Percentiles rank a stretch among this genome's conserved stretches.
phyloP scores from a whole-genome alignment of 1,140 invertebrate species.

The Macrosteles quadrilineatus region DNA sequence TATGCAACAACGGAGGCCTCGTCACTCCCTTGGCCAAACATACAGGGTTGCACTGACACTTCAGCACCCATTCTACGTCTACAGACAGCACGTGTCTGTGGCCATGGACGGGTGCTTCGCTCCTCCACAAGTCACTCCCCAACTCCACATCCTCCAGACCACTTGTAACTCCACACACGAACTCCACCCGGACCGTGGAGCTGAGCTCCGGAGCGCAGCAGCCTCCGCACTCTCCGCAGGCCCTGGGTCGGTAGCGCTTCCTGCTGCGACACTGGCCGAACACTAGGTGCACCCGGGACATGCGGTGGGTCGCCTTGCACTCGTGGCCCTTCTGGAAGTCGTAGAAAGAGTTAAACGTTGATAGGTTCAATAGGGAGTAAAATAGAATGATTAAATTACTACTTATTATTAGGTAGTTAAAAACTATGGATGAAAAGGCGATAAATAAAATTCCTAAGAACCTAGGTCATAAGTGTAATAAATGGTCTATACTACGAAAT shows the following conservation, averaged over 20 bases:
- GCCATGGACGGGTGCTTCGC: background rate
- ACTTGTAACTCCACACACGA: slow-evolving; percentile 31
- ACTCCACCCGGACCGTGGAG: slow-evolving; percentile 52
- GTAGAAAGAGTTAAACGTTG: slow-evolving; percentile 1
- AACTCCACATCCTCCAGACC: slow-evolving; percentile 25
- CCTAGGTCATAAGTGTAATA: too few relatives aligned
- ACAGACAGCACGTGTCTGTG: slow-evolving; percentile 30
- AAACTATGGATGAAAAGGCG: background rate
- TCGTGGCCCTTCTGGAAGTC: slow-evolving; percentile 62
- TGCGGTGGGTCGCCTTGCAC: slow-evolving; percentile 63
- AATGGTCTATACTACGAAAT: too few relatives aligned
- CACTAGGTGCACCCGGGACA: slow-evolving; percentile 54
- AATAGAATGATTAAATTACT: slow-evolving; percentile 15
- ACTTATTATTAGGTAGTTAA: slow-evolving; percentile 7
- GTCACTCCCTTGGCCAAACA: background rate
- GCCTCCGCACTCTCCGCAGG: slow-evolving; percentile 59
- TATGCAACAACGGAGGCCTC: background rate
- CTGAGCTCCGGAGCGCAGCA: slow-evolving; percentile 60
- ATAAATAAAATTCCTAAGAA: background rate
- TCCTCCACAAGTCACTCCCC: slow-evolving; percentile 22
- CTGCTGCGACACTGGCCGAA: slow-evolving; percentile 64
- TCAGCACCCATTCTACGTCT: slow-evolving; percentile 39
- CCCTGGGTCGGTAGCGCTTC: slow-evolving; percentile 61
- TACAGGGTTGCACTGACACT: slow-evolving; percentile 35
- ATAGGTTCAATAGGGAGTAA: background rate